These are phyloP conservation scores for Phyllostomus discolor DNA, from an alignment of 2,113 vertebrate species.

Conservation along the genomic window DNA sequence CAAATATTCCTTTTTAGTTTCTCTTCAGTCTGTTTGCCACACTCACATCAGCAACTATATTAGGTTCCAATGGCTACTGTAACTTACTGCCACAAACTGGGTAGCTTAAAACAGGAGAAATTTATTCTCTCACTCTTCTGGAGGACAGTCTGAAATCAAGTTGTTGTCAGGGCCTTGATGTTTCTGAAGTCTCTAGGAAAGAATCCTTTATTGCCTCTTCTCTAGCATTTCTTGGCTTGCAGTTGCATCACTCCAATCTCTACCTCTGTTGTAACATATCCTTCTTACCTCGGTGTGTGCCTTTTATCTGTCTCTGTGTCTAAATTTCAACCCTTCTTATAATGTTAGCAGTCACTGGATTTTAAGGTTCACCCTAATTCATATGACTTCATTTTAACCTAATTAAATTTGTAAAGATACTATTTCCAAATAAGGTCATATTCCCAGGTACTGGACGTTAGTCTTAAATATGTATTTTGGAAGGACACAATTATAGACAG, in stretches of 20 bases:
- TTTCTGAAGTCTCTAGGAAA: not conserved
- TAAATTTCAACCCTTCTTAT: not conserved
- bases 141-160: not conserved
- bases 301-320: not conserved
- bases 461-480: not conserved
- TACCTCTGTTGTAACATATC: not conserved
- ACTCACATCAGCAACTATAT: not conserved
- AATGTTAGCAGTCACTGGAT: not conserved
- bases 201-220: not conserved
- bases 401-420: not conserved
- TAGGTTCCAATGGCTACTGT: not conserved
- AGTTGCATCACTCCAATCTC: not conserved
- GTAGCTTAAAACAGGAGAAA: not conserved
- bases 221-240: not conserved
- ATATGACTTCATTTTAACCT: not conserved
- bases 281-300: not conserved
- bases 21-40: not conserved
- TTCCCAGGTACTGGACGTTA: not conserved
- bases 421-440: not conserved
- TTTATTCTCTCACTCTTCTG: not conserved
- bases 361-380: not conserved
- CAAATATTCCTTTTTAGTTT: not conserved
- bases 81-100: not conserved
- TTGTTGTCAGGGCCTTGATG: not conserved
- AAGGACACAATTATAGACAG: not conserved